Percentiles rank a stretch among this genome's conserved stretches.
Conservation (phyloP, 2,888 invertebrate genomes). For the Cabera pusaria region DNA sequence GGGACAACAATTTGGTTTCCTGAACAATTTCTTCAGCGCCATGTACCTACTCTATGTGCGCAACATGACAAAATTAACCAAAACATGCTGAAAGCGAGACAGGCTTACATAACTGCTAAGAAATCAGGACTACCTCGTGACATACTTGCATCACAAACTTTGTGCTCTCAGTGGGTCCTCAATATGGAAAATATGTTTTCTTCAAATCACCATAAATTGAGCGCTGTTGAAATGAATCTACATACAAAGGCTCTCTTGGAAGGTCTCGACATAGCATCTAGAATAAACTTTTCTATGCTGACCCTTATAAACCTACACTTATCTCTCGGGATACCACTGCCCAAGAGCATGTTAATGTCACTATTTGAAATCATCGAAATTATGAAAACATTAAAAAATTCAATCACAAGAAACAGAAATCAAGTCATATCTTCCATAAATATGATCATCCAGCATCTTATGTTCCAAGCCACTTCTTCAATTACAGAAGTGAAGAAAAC, state of each 20-base stretch:
- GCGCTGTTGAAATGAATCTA: constrained; percentile 69
- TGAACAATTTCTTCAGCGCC: constrained; percentile 88
- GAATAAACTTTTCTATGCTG: constrained; percentile 80
- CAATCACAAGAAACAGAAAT: constrained; percentile 86
- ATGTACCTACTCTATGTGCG: constrained; percentile 83
- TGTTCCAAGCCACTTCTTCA: constrained; percentile 88
- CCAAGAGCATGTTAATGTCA: constrained; percentile 88
- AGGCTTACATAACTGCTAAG: constrained; percentile 81
- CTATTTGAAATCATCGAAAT: constrained; percentile 92
- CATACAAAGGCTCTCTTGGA: constrained; percentile 68
- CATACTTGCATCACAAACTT: constrained; percentile 68
- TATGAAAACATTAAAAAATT: constrained; percentile 89
- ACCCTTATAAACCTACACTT: constrained; percentile 87
- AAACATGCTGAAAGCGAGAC: constrained; percentile 75
- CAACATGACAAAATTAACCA: constrained; percentile 72
- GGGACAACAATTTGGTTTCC: constrained; percentile 95
- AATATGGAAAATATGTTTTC: constrained; percentile 65
- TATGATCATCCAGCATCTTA: constrained; percentile 91
- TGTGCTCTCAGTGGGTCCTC: constrained; percentile 66
- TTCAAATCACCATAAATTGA: constrained; percentile 58
- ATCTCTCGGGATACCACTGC: constrained; percentile 89
- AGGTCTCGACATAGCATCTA: constrained; percentile 88
- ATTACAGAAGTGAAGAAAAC: constrained; percentile 87
- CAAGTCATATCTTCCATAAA: constrained; percentile 88
- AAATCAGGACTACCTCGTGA: constrained; percentile 85